phyloP scores from a whole-genome alignment of 2,797 vertebrate species.

The Bovichtus variegatus region DNA sequence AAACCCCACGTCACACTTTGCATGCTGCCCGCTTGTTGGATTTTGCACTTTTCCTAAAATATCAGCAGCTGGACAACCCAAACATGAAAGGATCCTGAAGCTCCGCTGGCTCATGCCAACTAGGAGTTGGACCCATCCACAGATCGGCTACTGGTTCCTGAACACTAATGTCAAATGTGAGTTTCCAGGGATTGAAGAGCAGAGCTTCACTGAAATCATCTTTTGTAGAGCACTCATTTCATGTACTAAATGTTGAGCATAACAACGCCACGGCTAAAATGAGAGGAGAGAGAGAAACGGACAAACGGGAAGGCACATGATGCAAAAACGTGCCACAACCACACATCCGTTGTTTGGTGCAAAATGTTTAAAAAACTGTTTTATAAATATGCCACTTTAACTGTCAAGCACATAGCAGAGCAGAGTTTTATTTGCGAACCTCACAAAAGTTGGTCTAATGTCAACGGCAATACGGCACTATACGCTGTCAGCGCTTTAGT shows the following conservation, averaged over 20 bases:
- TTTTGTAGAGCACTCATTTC: conserved; percentile 56
- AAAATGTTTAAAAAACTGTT: conserved; percentile 74
- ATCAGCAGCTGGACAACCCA: conserved; percentile 61
- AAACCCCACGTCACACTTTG: conserved; percentile 60
- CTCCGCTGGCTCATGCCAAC: conserved; percentile 50
- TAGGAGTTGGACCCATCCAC: conserved; percentile 68
- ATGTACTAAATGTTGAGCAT: conserved; percentile 59
- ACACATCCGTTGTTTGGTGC: conserved; percentile 68
- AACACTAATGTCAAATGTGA: conserved; percentile 70
- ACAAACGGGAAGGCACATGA: conserved; percentile 66
- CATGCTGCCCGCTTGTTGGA: conserved; percentile 58
- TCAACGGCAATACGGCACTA: conserved; percentile 62
- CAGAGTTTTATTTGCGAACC: conserved; percentile 71
- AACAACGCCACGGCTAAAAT: conserved; percentile 61
- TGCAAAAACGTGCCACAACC: conserved; percentile 74
- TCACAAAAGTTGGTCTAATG: conserved; percentile 72
- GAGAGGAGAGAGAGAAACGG: conserved; percentile 44
- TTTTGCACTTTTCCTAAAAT: conserved; percentile 66
- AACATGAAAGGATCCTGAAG: conserved; percentile 68
- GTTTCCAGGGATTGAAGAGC: conserved; percentile 68
- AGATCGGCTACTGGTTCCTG: conserved; percentile 63
- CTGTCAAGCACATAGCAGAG: conserved; percentile 61
- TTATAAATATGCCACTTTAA: conserved; percentile 80
- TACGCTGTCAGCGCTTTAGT: conserved; percentile 62
- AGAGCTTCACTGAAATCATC: conserved; percentile 70